Evolutionary conservation across 1,140 invertebrate species (phyloP).

Genomic region (Littorina saxatilis): DNA sequence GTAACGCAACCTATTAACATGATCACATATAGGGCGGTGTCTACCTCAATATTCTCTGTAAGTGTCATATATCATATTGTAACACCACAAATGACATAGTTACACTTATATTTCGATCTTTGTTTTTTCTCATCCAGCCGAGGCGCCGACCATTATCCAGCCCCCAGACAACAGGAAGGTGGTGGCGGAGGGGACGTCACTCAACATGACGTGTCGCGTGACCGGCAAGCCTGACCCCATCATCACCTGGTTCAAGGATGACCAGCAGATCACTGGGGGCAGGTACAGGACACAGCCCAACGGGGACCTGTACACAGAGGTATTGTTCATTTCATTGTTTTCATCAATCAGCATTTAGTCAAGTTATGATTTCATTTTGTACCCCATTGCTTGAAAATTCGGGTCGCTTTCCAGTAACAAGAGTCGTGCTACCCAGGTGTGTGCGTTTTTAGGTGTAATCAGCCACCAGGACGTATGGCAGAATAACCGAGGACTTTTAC

Average conservation of each 20-base stretch:
- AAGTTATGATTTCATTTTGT: no score
- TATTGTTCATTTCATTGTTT: slow-evolving; percentile 27
- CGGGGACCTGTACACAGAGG: slow-evolving; percentile 80
- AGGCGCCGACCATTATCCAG: slow-evolving; percentile 92
- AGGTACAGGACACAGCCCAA: slow-evolving; percentile 84
- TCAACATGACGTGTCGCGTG: slow-evolving; percentile 91
- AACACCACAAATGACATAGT: not conserved
- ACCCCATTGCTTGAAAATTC: no score
- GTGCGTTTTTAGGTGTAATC: no score
- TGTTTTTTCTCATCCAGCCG: slow-evolving; percentile 55
- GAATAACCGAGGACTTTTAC: no score
- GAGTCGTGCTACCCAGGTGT: no score
- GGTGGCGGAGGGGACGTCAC: slow-evolving; percentile 86
- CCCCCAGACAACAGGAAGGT: slow-evolving; percentile 83
- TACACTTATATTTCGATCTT: no score
- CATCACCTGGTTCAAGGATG: slow-evolving; percentile 93
- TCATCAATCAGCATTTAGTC: slow-evolving; percentile 6
- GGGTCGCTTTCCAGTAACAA: no score
- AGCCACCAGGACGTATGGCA: no score
- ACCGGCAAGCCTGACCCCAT: slow-evolving; percentile 95
- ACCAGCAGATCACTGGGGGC: slow-evolving; percentile 88
- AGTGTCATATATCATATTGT: slow-evolving; percentile 57
- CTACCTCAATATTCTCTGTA: slow-evolving; percentile 95
- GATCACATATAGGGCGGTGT: slow-evolving; percentile 99
- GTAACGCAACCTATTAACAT: slow-evolving; percentile 97